phyloP scores from a whole-genome alignment of 2,888 invertebrate species.

The Dorcus hopei region DNA sequence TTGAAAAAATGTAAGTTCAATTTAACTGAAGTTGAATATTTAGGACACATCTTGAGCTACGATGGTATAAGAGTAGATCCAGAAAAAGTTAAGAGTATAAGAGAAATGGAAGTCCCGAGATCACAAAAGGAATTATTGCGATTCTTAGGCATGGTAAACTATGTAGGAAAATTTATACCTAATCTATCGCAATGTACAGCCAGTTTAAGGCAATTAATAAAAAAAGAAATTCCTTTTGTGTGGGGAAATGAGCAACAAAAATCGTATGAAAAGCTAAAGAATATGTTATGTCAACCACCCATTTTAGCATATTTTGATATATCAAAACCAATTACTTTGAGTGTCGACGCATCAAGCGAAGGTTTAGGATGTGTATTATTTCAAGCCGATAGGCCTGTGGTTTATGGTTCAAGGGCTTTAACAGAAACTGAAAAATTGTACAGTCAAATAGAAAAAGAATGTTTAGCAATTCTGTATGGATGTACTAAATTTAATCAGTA shows the following conservation, averaged over 20 bases:
- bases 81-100: background rate
- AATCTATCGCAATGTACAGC: slow-evolving; percentile 11
- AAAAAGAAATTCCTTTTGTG: background rate
- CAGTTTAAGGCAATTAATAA: background rate
- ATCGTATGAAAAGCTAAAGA: background rate
- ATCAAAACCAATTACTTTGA: background rate
- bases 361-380: background rate
- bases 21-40: slow-evolving; percentile 15
- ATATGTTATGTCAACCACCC: background rate
- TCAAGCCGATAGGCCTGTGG: background rate
- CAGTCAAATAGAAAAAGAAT: background rate
- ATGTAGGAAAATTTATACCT: slow-evolving; percentile 16
- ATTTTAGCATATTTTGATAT: background rate
- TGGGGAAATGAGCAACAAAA: background rate
- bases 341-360: background rate
- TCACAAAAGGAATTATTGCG: slow-evolving; percentile 10
- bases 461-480: background rate
- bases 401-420: background rate
- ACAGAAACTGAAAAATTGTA: background rate
- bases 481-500: background rate
- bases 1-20: slow-evolving; percentile 18
- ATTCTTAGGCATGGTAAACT: slow-evolving; percentile 19
- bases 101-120: slow-evolving; percentile 1
- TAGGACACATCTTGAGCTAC: background rate
- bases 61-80: background rate